Percentiles rank a stretch among this genome's conserved stretches.
Conservation (phyloP, 2,888 invertebrate genomes). For the Eretmocerus hayati region DNA sequence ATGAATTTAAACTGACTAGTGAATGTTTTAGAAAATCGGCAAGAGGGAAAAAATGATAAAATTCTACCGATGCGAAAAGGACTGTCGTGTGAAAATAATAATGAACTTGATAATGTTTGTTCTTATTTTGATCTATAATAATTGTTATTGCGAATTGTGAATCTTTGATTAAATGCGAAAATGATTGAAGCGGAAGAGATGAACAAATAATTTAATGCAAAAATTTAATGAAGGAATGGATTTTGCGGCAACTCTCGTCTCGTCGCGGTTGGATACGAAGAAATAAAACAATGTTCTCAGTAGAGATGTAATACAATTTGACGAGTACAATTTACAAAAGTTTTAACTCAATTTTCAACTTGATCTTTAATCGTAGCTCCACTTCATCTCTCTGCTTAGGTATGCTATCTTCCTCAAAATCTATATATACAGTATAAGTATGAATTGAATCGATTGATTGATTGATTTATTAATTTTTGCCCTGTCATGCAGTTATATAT, state of each 20-base stretch:
- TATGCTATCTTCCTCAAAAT: no score
- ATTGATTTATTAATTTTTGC: neutral
- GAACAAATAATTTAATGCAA: conserved; percentile 5
- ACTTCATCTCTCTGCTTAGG: no score
- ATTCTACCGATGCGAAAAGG: conserved; percentile 19
- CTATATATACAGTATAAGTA: no score
- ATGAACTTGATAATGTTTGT: conserved; percentile 33
- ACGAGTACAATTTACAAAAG: neutral
- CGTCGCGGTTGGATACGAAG: conserved; percentile 22
- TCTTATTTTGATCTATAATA: conserved; percentile 34
- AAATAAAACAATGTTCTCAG: neutral
- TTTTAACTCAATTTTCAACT: no score
- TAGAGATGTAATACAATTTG: neutral
- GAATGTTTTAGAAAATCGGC: conserved; percentile 36
- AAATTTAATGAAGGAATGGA: conserved; percentile 20
- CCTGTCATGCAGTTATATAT: no score
- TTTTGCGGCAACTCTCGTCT: conserved; percentile 22
- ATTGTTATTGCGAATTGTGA: conserved; percentile 28
- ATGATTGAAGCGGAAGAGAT: conserved; percentile 14
- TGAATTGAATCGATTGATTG: no score
- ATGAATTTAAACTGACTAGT: conserved; percentile 37
- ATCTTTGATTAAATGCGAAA: conserved; percentile 21
- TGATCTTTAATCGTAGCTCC: conserved; percentile 15
- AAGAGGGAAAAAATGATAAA: conserved; percentile 13
- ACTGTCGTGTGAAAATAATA: conserved; percentile 30